Base-by-base conservation (phyloP, 2,797 vertebrate species). In the Sardinella longiceps region DNA sequence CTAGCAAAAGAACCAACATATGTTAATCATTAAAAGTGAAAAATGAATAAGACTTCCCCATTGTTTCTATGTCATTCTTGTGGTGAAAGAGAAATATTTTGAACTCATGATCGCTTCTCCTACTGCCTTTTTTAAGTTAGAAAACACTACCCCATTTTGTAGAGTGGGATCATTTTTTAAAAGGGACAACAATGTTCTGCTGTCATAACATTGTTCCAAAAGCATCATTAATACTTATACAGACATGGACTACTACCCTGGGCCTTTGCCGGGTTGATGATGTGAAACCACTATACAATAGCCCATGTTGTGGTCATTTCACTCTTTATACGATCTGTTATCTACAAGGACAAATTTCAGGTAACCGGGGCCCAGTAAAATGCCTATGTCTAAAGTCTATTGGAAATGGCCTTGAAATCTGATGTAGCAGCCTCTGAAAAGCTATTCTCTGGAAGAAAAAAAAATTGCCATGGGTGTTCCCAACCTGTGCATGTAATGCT, bases 271-370 rank as follows among this genome's bases (percentile, higher is more conserved):
- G 82, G 85, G 87, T 87, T 90, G 85, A 86, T 85, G 85, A 82
- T 87, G 87, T 88, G 84, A 90, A 85, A 88, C 85, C 83, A 83
- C 85, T 85, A 80, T 80, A 88, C 85, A 88, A 85, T 88, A 85
- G 85, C 87, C 89, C 83, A 90, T 85, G 84, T 84, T 91, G 83
- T 84, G 85, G 81, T 84, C 83, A 85, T 88, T 87, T 81, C 82
- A 89, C 80, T 60, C 83, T 87, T 88, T 90, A 89, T 90, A 89
- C 85, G 83, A 89, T 87, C 88, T 85, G 87, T 88, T 91, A 90
- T 90, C 90, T 88, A 90, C 88, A 90, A 89, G 88, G 84, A 91
- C 82, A 84, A 53, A 80, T 90, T 84, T 89, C 85, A 86, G 86
- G 89, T 90, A 89, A 90, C 83, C 82, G 87, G 84, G 89, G 87